phyloP scores from a whole-genome alignment of 1,140 invertebrate genomes.

The Thalassaphorura encarpata region DNA sequence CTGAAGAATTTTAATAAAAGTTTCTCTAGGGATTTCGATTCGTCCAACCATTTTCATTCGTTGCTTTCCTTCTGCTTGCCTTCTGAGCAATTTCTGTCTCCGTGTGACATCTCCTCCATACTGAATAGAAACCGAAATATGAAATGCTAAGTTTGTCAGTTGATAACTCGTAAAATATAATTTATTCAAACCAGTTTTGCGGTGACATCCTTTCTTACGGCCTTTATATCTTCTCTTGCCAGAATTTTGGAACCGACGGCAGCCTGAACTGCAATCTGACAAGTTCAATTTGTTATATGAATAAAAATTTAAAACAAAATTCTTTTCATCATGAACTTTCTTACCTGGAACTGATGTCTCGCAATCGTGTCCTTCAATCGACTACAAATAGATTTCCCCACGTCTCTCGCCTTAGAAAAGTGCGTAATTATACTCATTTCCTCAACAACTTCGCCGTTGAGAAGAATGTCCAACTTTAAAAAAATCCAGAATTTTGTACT shows the following conservation, averaged over 20 bases:
- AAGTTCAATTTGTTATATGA: constrained; percentile 4
- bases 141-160: constrained; percentile 7
- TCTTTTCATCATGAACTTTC: not conserved
- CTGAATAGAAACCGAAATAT: constrained; percentile 46
- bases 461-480: constrained; percentile 59
- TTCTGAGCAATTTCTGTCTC: constrained; percentile 74
- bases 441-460: constrained; percentile 74
- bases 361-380: constrained; percentile 83
- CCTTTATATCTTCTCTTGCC: constrained; percentile 74
- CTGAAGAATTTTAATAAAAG: constrained; percentile 87
- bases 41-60: constrained; percentile 82
- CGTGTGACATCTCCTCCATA: constrained; percentile 88
- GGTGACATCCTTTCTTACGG: constrained; percentile 84
- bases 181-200: constrained; percentile 68
- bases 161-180: constrained; percentile 1
- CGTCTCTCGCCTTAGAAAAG: constrained; percentile 49
- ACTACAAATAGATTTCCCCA: constrained; percentile 58
- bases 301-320: not conserved
- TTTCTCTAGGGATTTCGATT: constrained; percentile 80
- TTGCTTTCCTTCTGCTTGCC: constrained; percentile 88
- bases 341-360: constrained; percentile 65
- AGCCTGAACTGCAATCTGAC: constrained; percentile 75
- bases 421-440: constrained; percentile 82
- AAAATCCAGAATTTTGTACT: too few relatives aligned
- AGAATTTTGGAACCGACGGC: constrained; percentile 67